phyloP scores from a whole-genome alignment of 2,113 vertebrate species.

The Heloderma charlesbogerti region DNA sequence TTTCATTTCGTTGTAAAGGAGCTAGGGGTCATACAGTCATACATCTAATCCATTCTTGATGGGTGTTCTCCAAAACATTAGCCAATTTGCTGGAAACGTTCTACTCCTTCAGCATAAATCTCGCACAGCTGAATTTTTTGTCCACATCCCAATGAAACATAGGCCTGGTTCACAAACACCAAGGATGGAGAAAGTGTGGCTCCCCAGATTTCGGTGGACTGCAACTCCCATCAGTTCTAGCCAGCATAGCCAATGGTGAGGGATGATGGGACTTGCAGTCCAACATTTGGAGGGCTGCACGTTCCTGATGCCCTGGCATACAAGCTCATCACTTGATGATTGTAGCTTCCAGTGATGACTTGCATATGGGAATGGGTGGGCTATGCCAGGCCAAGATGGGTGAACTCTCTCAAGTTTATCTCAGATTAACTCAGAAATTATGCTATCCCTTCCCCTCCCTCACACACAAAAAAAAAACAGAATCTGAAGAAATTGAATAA shows the following conservation, averaged over 20 bases:
- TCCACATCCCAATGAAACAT: background rate
- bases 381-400: background rate
- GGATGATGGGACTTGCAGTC: too few species aligned
- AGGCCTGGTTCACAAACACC: background rate
- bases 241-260: too few species aligned
- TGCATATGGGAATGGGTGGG: background rate
- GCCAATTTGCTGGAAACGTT: background rate
- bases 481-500: background rate
- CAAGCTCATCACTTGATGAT: too few species aligned
- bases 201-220: too few species aligned
- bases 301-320: too few species aligned
- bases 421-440: background rate
- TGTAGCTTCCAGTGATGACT: too few species aligned
- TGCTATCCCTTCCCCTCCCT: background rate
- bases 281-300: too few species aligned
- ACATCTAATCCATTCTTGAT: background rate
- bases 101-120: background rate
- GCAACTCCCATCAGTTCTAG: too few species aligned
- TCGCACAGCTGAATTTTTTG: background rate
- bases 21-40: background rate
- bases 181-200: too few species aligned
- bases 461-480: too few species aligned
- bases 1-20: conserved; percentile 5
- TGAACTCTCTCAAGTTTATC: too few species aligned
- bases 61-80: background rate